Evolutionary conservation across 2,113 vertebrate genomes (phyloP), one percentile per base, ranked within the genome.

Genomic region (Mobula birostris): DNA sequence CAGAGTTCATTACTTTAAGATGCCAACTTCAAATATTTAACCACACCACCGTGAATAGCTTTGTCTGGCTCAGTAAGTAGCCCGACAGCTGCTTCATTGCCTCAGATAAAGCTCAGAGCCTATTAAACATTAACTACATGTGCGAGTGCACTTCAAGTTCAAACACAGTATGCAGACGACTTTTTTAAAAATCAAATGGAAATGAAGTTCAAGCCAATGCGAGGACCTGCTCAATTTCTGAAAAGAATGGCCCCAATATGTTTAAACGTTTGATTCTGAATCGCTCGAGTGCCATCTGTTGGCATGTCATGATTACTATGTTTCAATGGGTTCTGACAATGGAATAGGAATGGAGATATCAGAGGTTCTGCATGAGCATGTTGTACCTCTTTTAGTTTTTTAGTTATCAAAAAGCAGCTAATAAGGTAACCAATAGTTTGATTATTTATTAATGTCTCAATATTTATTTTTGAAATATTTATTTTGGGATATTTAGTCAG

Each of bases 141-240:
- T 32, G 85, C 61, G 32, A 68, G 85, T 66, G 85, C 85, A 90
- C 29, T 66, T 68, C 61, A 90, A 90, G 61, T 68, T 90, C 85
- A 90, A 90, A 66, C 85, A 63, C 82, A 66, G 29, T 88, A 66
- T 29, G 61, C 61, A 63, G 36, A 17, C 29, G 7, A 11, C 1
- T 90, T 66, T 61, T 61, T 90, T 90, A 32, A 2, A 90, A 68
- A 61, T 15, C 12, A 66, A 90, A 88, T 63, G 85, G 15, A 61
- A 66, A 66, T 19, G 27, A 32, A 66, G 66, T 66, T 63, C n/a
- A 32, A 66, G 85, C 6, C 85, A 90, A 90, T 6, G 61, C 29
- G 0, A 85, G 56, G 48, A 32, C n/a, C 76, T 77, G n/a, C 6
- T 77, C 14, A 66, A 66, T 63, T n/a, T n/a, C n/a, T 32, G 17